A percentile compares a stretch with the other conserved stretches of the same genome.
These are phyloP conservation scores for Schrankia costaestrigalis DNA, from an alignment of 2,888 invertebrate genomes.

Conservation along the genomic window DNA sequence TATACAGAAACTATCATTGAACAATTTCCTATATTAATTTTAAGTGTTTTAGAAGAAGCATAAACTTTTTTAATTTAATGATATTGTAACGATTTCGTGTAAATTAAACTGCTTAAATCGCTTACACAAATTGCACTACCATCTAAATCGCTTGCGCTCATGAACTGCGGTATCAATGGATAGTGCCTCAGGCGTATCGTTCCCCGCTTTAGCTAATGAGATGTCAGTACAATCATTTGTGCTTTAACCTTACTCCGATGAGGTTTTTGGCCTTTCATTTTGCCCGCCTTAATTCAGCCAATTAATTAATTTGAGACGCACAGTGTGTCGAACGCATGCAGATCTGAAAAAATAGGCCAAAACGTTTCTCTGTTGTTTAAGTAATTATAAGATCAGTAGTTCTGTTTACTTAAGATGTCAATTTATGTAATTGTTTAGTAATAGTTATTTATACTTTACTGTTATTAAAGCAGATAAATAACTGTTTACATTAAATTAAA, in stretches of 20 bases:
- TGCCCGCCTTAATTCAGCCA: slow-evolving; percentile 59
- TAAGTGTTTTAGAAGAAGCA: no score
- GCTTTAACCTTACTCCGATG: slow-evolving; percentile 72
- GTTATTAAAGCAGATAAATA: no score
- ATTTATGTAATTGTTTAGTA: no score
- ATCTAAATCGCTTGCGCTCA: slow-evolving; percentile 9
- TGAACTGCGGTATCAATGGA: slow-evolving; percentile 31
- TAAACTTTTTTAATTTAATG: neutral
- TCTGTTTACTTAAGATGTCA: slow-evolving; percentile 18
- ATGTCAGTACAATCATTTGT: slow-evolving; percentile 80
- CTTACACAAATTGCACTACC: neutral
- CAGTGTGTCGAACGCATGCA: slow-evolving; percentile 19
- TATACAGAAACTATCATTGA: no score
- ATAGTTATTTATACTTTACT: no score
- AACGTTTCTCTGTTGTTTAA: slow-evolving; percentile 8
- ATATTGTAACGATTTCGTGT: neutral
- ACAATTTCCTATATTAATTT: no score
- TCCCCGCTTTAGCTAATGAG: slow-evolving; percentile 78
- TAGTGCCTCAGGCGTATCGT: slow-evolving; percentile 65
- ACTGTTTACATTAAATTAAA: no score
- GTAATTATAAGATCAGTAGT: slow-evolving; percentile 7
- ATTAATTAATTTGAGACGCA: slow-evolving; percentile 57
- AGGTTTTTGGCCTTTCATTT: slow-evolving; percentile 76
- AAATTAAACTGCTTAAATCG: neutral
- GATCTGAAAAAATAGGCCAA: slow-evolving; percentile 19